Evolutionary conservation across 2,888 invertebrate species (phyloP).

Genomic region (Melanostoma mellinum): DNA sequence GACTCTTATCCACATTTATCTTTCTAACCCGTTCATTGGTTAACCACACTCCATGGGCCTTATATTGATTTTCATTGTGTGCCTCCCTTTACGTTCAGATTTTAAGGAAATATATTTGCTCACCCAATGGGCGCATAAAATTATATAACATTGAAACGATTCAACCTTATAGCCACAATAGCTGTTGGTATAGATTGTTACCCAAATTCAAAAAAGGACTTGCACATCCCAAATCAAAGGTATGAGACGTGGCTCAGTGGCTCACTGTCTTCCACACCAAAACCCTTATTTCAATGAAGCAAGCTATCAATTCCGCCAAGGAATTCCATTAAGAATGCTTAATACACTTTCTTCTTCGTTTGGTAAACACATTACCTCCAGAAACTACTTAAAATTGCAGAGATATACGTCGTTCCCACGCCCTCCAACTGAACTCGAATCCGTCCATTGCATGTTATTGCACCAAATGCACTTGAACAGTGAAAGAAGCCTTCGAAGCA

Average conservation of each 20-base stretch:
- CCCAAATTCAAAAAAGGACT: slow-evolving; percentile 28
- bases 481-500: slow-evolving; percentile 16
- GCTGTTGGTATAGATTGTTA: slow-evolving; percentile 21
- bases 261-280: slow-evolving; percentile 10
- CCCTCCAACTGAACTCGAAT: slow-evolving; percentile 9
- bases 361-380: slow-evolving; percentile 67
- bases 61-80: slow-evolving; percentile 37
- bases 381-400: slow-evolving; percentile 70
- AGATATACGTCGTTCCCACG: slow-evolving; percentile 26
- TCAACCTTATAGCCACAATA: slow-evolving; percentile 16
- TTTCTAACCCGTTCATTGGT: slow-evolving; percentile 57
- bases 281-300: slow-evolving; percentile 44
- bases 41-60: slow-evolving; percentile 43
- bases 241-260: neutral
- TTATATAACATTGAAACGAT: slow-evolving; percentile 22
- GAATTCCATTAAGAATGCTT: slow-evolving; percentile 66
- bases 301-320: slow-evolving; percentile 67
- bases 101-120: slow-evolving; percentile 28
- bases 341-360: slow-evolving; percentile 60
- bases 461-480: slow-evolving; percentile 51
- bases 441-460: slow-evolving; percentile 42
- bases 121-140: slow-evolving; percentile 21
- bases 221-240: slow-evolving; percentile 7
- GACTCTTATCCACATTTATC: slow-evolving; percentile 47
- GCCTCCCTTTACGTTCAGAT: neutral